These are phyloP conservation scores for Sigmodon hispidus DNA, from an alignment of 2,113 vertebrate genomes.

Conservation along the genomic window DNA sequence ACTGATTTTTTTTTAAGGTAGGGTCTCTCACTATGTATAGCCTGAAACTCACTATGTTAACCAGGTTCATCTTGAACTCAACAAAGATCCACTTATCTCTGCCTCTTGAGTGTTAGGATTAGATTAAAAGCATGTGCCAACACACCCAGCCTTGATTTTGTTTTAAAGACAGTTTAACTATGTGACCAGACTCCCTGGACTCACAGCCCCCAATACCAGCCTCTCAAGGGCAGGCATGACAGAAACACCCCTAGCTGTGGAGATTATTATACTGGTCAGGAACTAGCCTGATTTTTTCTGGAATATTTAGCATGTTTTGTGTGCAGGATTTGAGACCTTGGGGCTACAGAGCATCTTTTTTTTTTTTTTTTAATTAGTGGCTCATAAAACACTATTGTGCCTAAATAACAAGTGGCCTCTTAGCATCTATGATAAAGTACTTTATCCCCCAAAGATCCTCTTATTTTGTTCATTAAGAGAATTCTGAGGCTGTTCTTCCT, in stretches of 20 bases:
- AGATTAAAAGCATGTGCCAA: not conserved
- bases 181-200: not conserved
- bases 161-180: not conserved
- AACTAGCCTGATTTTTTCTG: conserved; percentile 11
- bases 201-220: not conserved
- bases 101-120: not conserved
- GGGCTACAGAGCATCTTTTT: not conserved
- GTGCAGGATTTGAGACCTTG: not conserved
- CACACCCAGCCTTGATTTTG: not conserved
- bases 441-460: not conserved
- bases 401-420: not conserved
- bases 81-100: not conserved
- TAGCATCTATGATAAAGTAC: not conserved
- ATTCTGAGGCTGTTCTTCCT: not conserved
- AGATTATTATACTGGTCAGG: conserved; percentile 10
- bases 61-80: not conserved
- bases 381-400: not conserved
- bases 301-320: not conserved
- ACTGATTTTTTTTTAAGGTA: not conserved
- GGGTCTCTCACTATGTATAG: not conserved
- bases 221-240: too few relatives aligned
- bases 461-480: not conserved
- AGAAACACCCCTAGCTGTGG: not conserved
- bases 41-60: not conserved
- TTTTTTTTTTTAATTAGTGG: not conserved